Evolutionary conservation across 1,140 invertebrate species (phyloP).

Genomic region (Cylas formicarius): DNA sequence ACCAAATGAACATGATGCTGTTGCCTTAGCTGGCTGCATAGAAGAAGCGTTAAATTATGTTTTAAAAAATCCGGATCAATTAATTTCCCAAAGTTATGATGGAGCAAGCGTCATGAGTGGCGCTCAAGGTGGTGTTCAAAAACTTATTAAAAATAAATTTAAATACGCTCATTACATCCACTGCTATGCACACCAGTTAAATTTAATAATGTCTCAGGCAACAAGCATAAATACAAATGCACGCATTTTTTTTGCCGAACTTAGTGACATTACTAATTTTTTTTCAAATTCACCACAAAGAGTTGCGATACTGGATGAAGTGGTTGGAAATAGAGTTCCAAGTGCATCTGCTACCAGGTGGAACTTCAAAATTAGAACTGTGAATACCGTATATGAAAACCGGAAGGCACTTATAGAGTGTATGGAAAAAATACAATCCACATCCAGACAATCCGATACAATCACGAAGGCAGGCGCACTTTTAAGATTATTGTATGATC

Average conservation of each 20-base stretch:
- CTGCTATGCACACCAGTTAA: constrained; percentile 38
- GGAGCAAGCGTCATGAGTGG: constrained; percentile 35
- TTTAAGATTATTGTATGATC: constrained; percentile 13
- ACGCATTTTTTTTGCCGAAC: constrained; percentile 28
- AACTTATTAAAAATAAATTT: constrained; percentile 31
- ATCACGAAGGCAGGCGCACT: constrained; percentile 11
- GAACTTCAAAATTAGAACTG: constrained; percentile 18
- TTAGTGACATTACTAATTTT: constrained; percentile 16
- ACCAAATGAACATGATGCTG: constrained; percentile 20
- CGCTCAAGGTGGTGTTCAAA: constrained; percentile 28
- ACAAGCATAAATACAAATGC: constrained; percentile 26
- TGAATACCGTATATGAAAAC: constrained; percentile 18
- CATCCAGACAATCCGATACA: constrained; percentile 11
- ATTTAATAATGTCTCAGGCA: constrained; percentile 34
- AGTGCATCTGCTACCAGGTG: constrained; percentile 14
- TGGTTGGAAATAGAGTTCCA: constrained; percentile 13
- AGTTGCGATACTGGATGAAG: constrained; percentile 17
- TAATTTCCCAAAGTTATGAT: constrained; percentile 39
- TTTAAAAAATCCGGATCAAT: constrained; percentile 29
- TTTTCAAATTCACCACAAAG: constrained; percentile 17
- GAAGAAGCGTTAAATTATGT: constrained; percentile 27
- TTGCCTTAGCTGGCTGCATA: constrained; percentile 22
- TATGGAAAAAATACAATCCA: constrained; percentile 16
- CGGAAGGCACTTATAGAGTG: constrained; percentile 12
- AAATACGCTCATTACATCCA: constrained; percentile 36